Conservation (phyloP, 2,888 invertebrate species). For the Folsomia manolachei region DNA sequence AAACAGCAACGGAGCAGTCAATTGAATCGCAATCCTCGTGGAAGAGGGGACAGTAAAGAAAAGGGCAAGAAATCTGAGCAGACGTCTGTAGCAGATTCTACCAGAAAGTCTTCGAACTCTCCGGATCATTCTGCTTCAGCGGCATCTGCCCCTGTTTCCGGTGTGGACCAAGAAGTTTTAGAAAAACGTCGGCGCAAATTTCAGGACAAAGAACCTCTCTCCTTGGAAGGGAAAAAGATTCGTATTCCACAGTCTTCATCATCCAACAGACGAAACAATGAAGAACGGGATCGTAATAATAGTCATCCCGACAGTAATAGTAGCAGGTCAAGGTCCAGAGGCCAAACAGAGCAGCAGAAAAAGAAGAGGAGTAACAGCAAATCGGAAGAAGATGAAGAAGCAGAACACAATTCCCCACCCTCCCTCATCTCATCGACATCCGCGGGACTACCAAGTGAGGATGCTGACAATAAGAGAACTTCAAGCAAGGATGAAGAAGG, state of each 20-base stretch:
- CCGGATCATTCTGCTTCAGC: neutral
- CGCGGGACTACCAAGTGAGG: neutral
- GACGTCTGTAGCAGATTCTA: neutral
- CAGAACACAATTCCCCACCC: neutral
- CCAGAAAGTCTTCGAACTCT: neutral
- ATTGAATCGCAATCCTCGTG: no score
- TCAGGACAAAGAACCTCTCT: neutral
- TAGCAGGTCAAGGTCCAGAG: neutral
- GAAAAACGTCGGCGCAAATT: slow-evolving; percentile 12
- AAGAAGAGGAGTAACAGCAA: neutral
- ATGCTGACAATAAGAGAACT: neutral
- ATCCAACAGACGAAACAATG: neutral
- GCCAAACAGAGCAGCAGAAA: neutral
- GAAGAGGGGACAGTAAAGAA: no score
- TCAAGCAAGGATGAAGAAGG: neutral
- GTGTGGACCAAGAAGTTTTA: slow-evolving; percentile 1
- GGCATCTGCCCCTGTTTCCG: neutral
- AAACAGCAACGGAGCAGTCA: no score
- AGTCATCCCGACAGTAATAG: neutral
- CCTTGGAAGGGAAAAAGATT: slow-evolving; percentile 7
- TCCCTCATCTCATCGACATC: neutral
- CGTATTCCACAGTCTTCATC: neutral
- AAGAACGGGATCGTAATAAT: neutral
- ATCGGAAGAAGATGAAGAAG: neutral
- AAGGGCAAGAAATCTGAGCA: neutral